Base-by-base conservation (phyloP, 1,140 invertebrate genomes). In the Paracyclopina nana region DNA sequence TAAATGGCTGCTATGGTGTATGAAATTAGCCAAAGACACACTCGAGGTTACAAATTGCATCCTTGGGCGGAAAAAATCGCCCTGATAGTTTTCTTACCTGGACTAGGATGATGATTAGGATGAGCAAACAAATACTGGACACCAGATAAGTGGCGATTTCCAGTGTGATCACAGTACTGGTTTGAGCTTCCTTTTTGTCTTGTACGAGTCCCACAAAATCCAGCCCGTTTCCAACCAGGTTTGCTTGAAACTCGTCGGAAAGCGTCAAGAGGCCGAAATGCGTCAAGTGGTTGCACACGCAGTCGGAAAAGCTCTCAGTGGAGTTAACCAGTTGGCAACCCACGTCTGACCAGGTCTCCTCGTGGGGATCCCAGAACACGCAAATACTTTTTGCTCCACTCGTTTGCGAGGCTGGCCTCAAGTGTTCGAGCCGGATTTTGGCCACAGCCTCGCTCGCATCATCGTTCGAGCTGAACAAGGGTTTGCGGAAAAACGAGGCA, bases 261-360 rank as follows among this genome's bases (percentile, higher is more conserved):
- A 86, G 82, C 86, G 91, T 91, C 5, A 92, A 68, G 31, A 92
- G 77, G 16, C 88, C 91, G 68, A 96, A 97, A 68, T 92, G 92
- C 6, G 90, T 95, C n/a, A 96, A 68, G 65, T 96, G 92, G 59
- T 85, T 78, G 65, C 91, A 97, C 52, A 79, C 73, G 66, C 92
- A 97, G 1, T 80, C 72, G 1, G 90, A 92, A 62, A 94, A 86
- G 1, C 83, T 84, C 2, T 68, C 58, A 66, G 94, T 95, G 20
- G 79, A 80, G 52, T 70, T 70, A 45, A 79, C 72, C 26, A 91
- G 72, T 40, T 72, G 68, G 60, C 91, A 96, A 8, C 91, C 91
- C 65, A 87, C 80, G 53, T 80, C 74, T 1, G 84, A 88, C 91
- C 91, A 96, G 34, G 74, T 72, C 57, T 82, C 86, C 58, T 76